These are phyloP conservation scores for Apamea sordens DNA, from an alignment of 2,888 invertebrate species.

Conservation along the genomic window DNA sequence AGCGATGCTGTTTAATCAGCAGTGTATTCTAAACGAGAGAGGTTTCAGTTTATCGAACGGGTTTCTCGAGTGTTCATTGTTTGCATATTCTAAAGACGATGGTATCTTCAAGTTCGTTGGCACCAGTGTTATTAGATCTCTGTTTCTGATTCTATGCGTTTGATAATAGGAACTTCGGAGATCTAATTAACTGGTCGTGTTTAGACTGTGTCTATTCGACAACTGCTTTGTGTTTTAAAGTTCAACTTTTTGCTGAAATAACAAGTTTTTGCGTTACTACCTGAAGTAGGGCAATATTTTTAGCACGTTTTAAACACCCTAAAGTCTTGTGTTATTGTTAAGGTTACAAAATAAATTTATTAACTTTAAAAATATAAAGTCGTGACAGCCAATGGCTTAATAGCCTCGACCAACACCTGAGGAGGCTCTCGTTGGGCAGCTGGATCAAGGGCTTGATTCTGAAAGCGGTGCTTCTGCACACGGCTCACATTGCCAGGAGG, in stretches of 20 bases:
- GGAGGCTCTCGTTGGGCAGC: too few relatives aligned
- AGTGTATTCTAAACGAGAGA: slow-evolving; percentile 70
- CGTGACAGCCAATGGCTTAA: too few relatives aligned
- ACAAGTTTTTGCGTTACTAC: slow-evolving; percentile 29
- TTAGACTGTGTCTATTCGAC: slow-evolving; percentile 42
- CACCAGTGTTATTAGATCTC: slow-evolving; percentile 64
- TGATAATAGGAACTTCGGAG: slow-evolving; percentile 48
- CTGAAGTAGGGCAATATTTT: slow-evolving; percentile 29
- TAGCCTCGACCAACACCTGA: too few relatives aligned
- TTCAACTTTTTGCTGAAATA: slow-evolving; percentile 43
- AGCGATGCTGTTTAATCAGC: slow-evolving; percentile 68
- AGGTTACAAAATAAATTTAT: too few relatives aligned
- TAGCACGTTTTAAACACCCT: neutral
- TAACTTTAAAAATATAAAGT: too few relatives aligned
- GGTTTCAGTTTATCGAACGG: slow-evolving; percentile 64
- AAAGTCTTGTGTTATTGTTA: neutral
- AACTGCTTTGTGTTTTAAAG: slow-evolving; percentile 57
- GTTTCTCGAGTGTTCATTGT: slow-evolving; percentile 70
- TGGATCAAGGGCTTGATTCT: too few relatives aligned
- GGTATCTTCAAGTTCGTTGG: slow-evolving; percentile 59
- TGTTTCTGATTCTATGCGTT: slow-evolving; percentile 52
- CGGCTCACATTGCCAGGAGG: too few relatives aligned
- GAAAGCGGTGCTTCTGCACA: too few relatives aligned
- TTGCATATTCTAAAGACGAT: slow-evolving; percentile 71
- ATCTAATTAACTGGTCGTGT: slow-evolving; percentile 58